Base-by-base conservation (phyloP, 2,888 invertebrate species). In the Acronicta psi region DNA sequence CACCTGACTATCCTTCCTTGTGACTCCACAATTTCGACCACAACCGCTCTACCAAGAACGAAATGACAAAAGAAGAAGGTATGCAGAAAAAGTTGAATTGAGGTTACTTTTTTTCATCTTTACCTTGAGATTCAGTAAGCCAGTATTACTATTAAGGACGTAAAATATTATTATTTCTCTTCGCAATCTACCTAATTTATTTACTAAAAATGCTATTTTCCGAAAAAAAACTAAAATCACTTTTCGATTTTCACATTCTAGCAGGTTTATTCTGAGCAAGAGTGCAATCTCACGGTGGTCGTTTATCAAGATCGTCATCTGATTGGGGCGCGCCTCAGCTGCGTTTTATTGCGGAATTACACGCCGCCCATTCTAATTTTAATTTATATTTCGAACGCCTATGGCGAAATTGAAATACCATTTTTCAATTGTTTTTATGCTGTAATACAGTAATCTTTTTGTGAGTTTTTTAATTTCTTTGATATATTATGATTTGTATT, bases 281-380 rank as follows among this genome's bases (percentile, higher is more conserved):
- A 93, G 80, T 93, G 93, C 93, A 92, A 87, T 91, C 92, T 94
- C 93, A 93, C 89, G 88, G 87, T 81, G 86, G 74, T 94, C 93
- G 91, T 94, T 93, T 93, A 93, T 94, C 94, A 94, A 88, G 90
- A 92, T 92, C 91, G 92, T 87, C 89, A 86, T 88, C 87, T 89
- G 92, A 93, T 92, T 89, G 92, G 90, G 88, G 90, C 68, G 87
- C 86, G 90, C 81, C 90, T 89, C 92, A 93, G 93, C 93, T 93
- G 94, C 91, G 91, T 92, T 93, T 93, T 92, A 93, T 92, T 91
- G 91, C 87, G 87, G 89, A 91, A 91, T 91, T 90, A 90, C 89
- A 83, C 81, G 81, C 75, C 79, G 82, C 89, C 88, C 86, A 86
- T 92, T 87, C 88, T 83, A 89, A 93, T 92, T 93, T 91, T 90